These are phyloP conservation scores for Epinephelus fuscoguttatus DNA, from an alignment of 2,113 vertebrate species.

Conservation along the genomic window DNA sequence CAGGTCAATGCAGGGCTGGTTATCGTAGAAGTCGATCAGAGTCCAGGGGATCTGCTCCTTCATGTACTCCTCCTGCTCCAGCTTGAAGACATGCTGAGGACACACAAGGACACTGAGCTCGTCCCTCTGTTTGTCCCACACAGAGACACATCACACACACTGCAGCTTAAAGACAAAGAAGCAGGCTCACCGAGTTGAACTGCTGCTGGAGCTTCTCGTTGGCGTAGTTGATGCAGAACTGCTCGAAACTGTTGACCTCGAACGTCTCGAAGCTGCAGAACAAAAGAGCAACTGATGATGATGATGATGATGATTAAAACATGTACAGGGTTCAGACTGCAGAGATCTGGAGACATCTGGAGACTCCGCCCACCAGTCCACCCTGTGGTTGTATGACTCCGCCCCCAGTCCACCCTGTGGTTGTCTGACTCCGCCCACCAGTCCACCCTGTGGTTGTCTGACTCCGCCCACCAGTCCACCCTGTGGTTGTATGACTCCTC, in stretches of 20 bases:
- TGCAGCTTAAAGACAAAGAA: background rate
- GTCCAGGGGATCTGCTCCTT: conserved; percentile 97
- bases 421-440: no score
- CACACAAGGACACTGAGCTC: background rate
- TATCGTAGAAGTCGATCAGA: conserved; percentile 94
- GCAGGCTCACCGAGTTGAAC: conserved; percentile 90
- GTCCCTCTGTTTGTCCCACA: background rate
- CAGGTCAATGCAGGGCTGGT: conserved; percentile 96
- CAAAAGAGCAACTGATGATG: background rate
- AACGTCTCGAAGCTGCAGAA: conserved; percentile 95
- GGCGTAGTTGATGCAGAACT: conserved; percentile 99
- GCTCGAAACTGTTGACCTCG: conserved; percentile 97
- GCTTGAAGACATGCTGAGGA: conserved; percentile 94
- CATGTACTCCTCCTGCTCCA: conserved; percentile 99
- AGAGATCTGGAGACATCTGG: no score
- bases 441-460: no score
- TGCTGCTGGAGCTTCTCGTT: conserved; percentile 99
- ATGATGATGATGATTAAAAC: no score
- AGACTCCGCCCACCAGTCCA: no score
- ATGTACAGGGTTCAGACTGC: no score
- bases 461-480: no score
- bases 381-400: no score
- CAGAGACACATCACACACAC: background rate
- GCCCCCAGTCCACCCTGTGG: no score
- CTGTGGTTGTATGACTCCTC: no score